Base-by-base conservation (phyloP, 2,888 invertebrate genomes). In the Ceratothoa steindachneri region DNA sequence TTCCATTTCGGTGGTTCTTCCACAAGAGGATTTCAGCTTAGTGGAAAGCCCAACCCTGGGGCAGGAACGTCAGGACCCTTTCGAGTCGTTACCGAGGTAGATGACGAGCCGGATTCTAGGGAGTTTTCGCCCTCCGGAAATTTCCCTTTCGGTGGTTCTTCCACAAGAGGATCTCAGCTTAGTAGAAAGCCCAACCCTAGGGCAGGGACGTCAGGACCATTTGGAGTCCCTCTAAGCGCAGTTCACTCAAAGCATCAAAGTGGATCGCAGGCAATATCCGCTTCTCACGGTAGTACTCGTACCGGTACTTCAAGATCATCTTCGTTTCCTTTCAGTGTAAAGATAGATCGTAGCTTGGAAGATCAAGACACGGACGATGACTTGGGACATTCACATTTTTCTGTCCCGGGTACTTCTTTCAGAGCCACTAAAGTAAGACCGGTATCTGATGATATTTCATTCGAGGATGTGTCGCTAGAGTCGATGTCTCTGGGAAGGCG, bases 401-500 rank as follows among this genome's bases (percentile, higher is more conserved):
- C 60, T 12, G 27, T 60, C 1, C 60, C 60, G 24, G 15, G 7
- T 15, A 15, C n/a, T 1, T 24, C 12, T 22, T 22, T 12, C 12
- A 60, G 22, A 4, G 12, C 19, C n/a, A 60, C n/a, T 24, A 9
- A 9, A 41, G 7, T 9, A 41, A 41, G 41, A 41, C 41, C 5
- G 15, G 15, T 5, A 41, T 9, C 7, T 41, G 60, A 60, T 24
- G 24, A 60, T 24, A 24, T 60, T 1, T 60, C 60, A 2, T 24
- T 60, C 24, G 60, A 60, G 24, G 27, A 24, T 2, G 12, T 60
- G n/a, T 60, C 60, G 12, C 12, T 24, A 60, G 60, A 60, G 24
- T 60, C 24, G 12, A 24, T 60, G 27, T 71, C 71, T 1, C 29
- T 71, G 27, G 71, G 71, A 27, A 66, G 71, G 66, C 71, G 71